phyloP scores from a whole-genome alignment of 2,888 invertebrate species.

The Hemicrepidius hirtus region DNA sequence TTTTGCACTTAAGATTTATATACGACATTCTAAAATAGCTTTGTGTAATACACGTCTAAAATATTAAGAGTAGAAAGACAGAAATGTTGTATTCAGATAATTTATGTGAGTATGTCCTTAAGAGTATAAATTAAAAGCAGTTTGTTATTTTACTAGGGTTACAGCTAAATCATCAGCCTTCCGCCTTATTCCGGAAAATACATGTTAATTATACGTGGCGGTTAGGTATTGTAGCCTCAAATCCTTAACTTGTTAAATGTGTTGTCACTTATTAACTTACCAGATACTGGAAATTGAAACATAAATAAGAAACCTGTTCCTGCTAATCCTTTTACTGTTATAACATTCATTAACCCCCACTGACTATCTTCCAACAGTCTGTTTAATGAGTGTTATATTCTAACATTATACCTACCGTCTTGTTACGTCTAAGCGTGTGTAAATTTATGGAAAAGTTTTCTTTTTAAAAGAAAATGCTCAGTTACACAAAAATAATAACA shows the following conservation, averaged over 20 bases:
- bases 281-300: slow-evolving; percentile 26
- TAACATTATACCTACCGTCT: not conserved
- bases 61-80: not conserved
- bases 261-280: slow-evolving; percentile 29
- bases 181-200: not conserved
- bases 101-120: not conserved
- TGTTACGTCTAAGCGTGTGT: not conserved
- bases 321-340: slow-evolving; percentile 13
- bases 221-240: not conserved
- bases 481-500: not conserved
- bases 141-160: not conserved
- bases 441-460: not conserved
- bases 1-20: too few relatives aligned
- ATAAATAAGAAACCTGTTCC: slow-evolving; percentile 25
- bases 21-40: not conserved
- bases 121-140: not conserved
- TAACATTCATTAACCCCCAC: slow-evolving; percentile 13
- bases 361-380: not conserved
- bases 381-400: not conserved
- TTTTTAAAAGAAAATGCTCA: not conserved
- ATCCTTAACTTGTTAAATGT: not conserved
- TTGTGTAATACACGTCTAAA: not conserved
- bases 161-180: not conserved
- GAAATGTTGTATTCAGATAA: not conserved
- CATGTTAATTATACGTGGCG: slow-evolving; percentile 9